Evolutionary conservation across 1,140 invertebrate species (phyloP).

Genomic region (Lepidurus packardi): DNA sequence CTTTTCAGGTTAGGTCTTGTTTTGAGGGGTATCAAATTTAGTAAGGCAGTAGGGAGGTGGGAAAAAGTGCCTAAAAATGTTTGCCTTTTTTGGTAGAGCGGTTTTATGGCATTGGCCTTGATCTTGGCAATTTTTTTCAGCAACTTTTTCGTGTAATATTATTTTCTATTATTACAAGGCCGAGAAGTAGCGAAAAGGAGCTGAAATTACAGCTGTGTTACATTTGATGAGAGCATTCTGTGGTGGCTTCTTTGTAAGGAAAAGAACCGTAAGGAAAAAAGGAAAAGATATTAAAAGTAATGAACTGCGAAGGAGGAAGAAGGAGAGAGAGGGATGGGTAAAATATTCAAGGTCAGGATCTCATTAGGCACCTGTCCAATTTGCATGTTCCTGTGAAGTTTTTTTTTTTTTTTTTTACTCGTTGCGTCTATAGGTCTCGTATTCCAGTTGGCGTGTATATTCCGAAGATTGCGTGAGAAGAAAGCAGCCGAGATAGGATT

Average conservation of each 20-base stretch:
- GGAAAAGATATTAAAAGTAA: not conserved
- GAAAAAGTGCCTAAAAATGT: not conserved
- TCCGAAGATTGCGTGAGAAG: too few species aligned
- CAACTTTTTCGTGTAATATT: not conserved
- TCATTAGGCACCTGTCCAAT: conserved; percentile 21
- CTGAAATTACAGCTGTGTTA: conserved; percentile 12
- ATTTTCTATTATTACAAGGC: not conserved
- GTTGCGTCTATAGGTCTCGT: too few species aligned
- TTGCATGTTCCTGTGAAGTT: not conserved
- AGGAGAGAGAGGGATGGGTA: not conserved
- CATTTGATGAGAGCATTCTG: not conserved
- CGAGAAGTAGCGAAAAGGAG: not conserved
- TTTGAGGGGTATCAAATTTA: not conserved
- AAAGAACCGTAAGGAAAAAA: not conserved
- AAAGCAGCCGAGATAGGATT: too few species aligned
- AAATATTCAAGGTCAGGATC: conserved; percentile 9
- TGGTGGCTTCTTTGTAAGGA: not conserved
- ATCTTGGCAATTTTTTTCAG: not conserved
- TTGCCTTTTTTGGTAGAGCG: not conserved
- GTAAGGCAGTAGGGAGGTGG: not conserved
- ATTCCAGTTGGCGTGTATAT: too few species aligned
- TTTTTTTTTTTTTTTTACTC: too few species aligned
- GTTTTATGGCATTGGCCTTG: not conserved
- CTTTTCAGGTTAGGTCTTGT: too few species aligned
- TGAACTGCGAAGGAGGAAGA: not conserved